Base-by-base conservation (phyloP, 2,113 vertebrate species). In the Ifrita kowaldi region DNA sequence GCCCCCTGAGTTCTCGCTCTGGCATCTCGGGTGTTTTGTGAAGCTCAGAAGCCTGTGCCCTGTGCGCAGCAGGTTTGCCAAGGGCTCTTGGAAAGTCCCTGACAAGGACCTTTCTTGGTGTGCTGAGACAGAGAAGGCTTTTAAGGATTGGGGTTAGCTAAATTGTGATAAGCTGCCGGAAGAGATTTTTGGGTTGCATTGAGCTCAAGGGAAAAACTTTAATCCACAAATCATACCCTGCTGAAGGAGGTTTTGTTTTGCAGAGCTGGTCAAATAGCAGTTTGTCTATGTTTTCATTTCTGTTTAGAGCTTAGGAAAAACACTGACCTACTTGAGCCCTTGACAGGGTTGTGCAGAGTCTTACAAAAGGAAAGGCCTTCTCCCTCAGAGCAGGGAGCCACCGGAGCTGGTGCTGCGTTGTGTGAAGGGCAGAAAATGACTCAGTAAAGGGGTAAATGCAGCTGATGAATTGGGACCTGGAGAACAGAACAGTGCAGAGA, bases 11-110 rank as follows among this genome's bases (percentile, higher is more conserved):
- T 18, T 78, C 85, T 64, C 50, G 32, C 39, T 71, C 47, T 30
- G 60, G 84, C 80, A 47, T 64, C 56, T 83, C 63, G 46, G 75
- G 55, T 0, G 2, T 46, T 69, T 8, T 60, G 83, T 41, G 85
- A 44, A 56, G 87, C 67, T 86, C 90, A 35, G 75, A 32, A 83
- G 71, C 35, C 47, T 73, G 50, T 91, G 53, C 67, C 63, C 75
- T 63, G 17, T 8, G 18, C 64, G 73, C 77, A 71, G 62, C 73
- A 84, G 80, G 76, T 88, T 90, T 76, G 59, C 85, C 2, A 16
- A 81, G 63, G 79, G 88, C 96, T 89, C 92, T 56, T 89, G 93
- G 93, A 92, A 96, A 95, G 91, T 81, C 91, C 73, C 84, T 77
- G 60, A 93, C 87, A 85, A 96, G 92, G 87, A 60, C 90, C 60